A percentile compares a stretch with the other conserved stretches of the same genome.
Evolutionary conservation across 2,113 vertebrate genomes (phyloP).

Genomic region (Hepsetus odoe): DNA sequence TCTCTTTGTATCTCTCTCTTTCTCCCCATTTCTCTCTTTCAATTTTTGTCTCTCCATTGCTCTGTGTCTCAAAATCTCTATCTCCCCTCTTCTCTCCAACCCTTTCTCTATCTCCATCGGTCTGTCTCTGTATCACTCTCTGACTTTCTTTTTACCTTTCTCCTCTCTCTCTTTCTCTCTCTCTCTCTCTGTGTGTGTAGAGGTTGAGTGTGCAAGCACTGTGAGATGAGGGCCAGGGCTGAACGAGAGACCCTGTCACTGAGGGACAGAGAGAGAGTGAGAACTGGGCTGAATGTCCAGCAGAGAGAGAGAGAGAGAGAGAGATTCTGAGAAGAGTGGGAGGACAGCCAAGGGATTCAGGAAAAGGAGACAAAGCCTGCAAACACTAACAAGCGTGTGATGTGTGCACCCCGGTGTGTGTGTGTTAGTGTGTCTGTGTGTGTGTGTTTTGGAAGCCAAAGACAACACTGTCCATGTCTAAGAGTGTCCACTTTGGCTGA

Average conservation of each 20-base stretch:
- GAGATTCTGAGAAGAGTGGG: not conserved
- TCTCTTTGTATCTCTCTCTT: constrained; percentile 11
- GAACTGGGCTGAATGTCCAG: not conserved
- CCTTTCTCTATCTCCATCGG: not conserved
- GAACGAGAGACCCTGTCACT: too few relatives aligned
- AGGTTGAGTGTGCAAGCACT: not conserved
- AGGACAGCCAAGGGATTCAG: not conserved
- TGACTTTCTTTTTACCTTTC: too few relatives aligned
- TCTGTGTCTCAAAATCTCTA: not conserved
- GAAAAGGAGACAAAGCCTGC: constrained; percentile 46
- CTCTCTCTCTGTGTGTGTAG: too few relatives aligned
- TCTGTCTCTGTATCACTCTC: too few relatives aligned
- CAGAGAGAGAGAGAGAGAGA: not conserved
- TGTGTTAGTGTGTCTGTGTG: too few relatives aligned
- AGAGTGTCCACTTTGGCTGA: too few relatives aligned
- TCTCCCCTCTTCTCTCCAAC: not conserved
- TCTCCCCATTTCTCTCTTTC: too few relatives aligned
- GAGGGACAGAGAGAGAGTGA: constrained; percentile 11
- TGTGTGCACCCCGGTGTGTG: constrained; percentile 2
- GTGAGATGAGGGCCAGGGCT: too few relatives aligned
- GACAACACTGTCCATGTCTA: too few relatives aligned
- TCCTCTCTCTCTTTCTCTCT: too few relatives aligned
- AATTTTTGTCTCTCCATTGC: not conserved
- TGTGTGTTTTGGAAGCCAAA: too few relatives aligned
- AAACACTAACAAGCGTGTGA: constrained; percentile 33